Percentiles rank a stretch among this genome's conserved stretches.
Conservation (phyloP, 2,113 vertebrate species). For the Oreamnos americanus region DNA sequence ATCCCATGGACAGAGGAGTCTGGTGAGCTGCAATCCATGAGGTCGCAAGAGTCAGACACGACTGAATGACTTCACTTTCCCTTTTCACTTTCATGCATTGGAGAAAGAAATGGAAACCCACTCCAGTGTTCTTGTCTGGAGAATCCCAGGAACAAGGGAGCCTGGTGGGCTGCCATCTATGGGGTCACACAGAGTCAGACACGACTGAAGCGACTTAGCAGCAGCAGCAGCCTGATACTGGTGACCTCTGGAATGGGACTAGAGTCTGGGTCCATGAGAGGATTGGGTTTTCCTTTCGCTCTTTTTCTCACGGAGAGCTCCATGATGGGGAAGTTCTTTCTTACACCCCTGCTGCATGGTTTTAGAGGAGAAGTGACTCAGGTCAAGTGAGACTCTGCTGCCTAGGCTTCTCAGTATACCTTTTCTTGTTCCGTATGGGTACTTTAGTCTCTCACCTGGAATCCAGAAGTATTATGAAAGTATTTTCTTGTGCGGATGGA, state of each 20-base stretch:
- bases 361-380: not conserved
- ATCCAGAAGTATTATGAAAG: not conserved
- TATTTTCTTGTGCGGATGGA: not conserved
- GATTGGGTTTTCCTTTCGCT: not conserved
- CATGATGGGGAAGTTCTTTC: not conserved
- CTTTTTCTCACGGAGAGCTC: not conserved
- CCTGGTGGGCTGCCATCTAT: no score
- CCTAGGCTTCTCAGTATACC: not conserved
- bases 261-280: not conserved
- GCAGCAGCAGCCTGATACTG: not conserved
- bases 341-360: not conserved
- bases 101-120: no score
- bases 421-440: not conserved
- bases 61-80: no score
- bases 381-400: not conserved
- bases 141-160: fast-evolving
- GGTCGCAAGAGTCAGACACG: fast-evolving
- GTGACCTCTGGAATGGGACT: not conserved
- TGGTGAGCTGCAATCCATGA: no score
- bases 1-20: no score
- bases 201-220: no score
- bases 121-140: no score
- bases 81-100: no score
- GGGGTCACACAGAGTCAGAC: no score
- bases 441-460: not conserved